phyloP scores from a whole-genome alignment of 2,888 invertebrate species.

The Blera fallax region DNA sequence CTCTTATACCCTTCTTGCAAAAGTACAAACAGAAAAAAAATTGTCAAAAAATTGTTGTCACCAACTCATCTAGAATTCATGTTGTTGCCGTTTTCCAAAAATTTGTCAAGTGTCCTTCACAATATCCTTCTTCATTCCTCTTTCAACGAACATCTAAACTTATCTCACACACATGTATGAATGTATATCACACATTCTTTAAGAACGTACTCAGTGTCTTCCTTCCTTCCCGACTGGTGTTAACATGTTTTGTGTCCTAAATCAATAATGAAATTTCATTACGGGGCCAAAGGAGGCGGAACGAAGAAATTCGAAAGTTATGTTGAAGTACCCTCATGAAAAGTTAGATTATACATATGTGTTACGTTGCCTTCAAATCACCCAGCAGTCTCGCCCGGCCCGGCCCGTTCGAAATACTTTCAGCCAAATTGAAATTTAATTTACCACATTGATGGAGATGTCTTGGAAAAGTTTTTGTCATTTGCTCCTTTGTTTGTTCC shows the following conservation, averaged over 20 bases:
- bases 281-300: neutral
- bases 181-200: too few species aligned
- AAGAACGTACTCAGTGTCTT: neutral
- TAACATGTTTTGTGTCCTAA: conserved; percentile 21
- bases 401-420: conserved; percentile 37
- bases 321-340: conserved; percentile 14
- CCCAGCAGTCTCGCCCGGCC: neutral
- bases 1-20: neutral
- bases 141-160: neutral
- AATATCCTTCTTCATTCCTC: neutral
- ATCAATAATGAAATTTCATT: conserved; percentile 40
- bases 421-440: conserved; percentile 63
- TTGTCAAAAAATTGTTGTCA: neutral
- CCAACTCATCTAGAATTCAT: neutral
- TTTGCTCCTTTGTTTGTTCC: conserved; percentile 31
- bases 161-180: neutral
- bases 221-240: neutral
- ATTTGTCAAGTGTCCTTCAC: neutral
- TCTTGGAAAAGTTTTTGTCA: conserved; percentile 57
- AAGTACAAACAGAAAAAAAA: too few species aligned
- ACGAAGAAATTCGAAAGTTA: conserved; percentile 31
- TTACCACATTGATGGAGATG: conserved; percentile 60
- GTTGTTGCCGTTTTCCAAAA: neutral
- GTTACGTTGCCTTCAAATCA: conserved; percentile 6
- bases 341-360: conserved; percentile 13